These are phyloP conservation scores for Xiphophorus maculatus DNA, from an alignment of 2,113 vertebrate species.

Conservation along the genomic window DNA sequence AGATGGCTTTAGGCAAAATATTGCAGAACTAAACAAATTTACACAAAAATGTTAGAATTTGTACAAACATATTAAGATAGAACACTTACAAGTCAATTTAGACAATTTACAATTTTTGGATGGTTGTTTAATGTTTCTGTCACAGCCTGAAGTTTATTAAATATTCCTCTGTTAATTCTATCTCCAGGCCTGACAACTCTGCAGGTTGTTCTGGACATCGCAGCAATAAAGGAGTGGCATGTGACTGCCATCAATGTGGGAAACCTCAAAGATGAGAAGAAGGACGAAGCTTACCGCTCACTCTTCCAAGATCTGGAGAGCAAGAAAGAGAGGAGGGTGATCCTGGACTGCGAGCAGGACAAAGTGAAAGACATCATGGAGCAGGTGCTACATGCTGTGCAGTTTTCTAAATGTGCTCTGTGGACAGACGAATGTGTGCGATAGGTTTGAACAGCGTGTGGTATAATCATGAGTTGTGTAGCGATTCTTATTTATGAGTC, in stretches of 20 bases:
- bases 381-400: slow-evolving; percentile 80
- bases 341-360: slow-evolving; percentile 97
- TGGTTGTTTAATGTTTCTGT: background rate
- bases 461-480: background rate
- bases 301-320: slow-evolving; percentile 97
- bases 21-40: too few species aligned
- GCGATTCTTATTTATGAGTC: background rate
- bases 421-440: background rate
- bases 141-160: background rate
- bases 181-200: slow-evolving; percentile 91
- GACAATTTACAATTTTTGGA: background rate
- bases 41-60: too few species aligned
- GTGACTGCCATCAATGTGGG: slow-evolving; percentile 99
- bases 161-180: background rate
- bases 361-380: slow-evolving; percentile 99
- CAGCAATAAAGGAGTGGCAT: slow-evolving; percentile 98
- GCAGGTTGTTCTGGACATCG: slow-evolving; percentile 96
- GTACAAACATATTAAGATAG: too few species aligned
- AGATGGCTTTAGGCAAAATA: too few species aligned
- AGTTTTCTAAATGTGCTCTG: background rate
- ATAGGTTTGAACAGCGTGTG: background rate
- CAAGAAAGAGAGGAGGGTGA: slow-evolving; percentile 96
- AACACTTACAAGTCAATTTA: too few species aligned
- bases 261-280: slow-evolving; percentile 98
- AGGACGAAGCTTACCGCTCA: slow-evolving; percentile 96